Evolutionary conservation across 2,888 invertebrate genomes (phyloP), one percentile per base, ranked within the genome.

Genomic region (Acanthococcus lagerstroemiae): DNA sequence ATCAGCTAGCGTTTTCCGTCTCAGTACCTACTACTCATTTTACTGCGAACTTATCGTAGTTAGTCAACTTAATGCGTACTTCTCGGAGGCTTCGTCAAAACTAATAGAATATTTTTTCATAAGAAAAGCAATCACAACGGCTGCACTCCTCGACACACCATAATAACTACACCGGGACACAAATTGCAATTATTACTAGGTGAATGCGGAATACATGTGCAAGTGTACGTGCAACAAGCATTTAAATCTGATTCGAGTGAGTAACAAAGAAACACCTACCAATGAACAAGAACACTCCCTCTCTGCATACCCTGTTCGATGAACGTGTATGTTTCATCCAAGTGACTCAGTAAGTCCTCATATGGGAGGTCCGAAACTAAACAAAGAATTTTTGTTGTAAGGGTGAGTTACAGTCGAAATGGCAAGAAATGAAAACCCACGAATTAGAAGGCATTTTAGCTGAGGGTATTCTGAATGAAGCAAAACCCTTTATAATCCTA

Each of bases 141-240:
- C 86, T 0, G 92, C 89, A 75, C 94, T 94, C 63, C 95, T 82
- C 0, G 94, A 95, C 3, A 93, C 87, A 15, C 95, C 95, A 72
- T 87, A 93, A 75, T 90, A 90, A 76, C 88, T 89, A 75, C 46
- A 72, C 72, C 66, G 66, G 44, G 30, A 50, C 24, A 50, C 30
- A 45, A 55, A 30, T 44, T 46, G 67, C 55, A 30, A 67, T 21
- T n/a, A n/a, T n/a, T n/a, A n/a, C n/a, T n/a, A 21, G 19, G 37
- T 37, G 12, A 9, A 37, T 15, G 12, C 12, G 12, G 12, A 37
- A 37, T 9, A 37, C 12, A 37, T 37, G 12, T 37, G 37, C 6
- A 37, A 15, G 12, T 37, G 15, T 12, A 30, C 21, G 44, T 65
- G 27, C n/a, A 55, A 17, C 24, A 46, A 60, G n/a, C 9, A 17